Conservation (phyloP, 2,888 invertebrate genomes). For the Pyrocoelia pectoralis region DNA sequence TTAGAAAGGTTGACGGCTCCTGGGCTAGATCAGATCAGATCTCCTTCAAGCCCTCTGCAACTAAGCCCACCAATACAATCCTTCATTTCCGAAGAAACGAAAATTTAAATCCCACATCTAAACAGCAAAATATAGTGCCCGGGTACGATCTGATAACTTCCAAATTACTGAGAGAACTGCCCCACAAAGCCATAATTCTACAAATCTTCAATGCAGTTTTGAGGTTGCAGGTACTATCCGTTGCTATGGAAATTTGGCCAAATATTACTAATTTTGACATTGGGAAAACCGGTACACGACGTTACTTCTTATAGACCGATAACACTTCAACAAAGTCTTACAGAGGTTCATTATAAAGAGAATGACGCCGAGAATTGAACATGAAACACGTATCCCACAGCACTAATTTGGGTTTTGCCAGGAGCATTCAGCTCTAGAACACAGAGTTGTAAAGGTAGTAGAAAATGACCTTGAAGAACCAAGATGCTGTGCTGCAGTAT, state of each 20-base stretch:
- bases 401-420: not conserved
- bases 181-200: constrained; percentile 3
- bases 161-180: not conserved
- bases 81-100: constrained; percentile 14
- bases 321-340: no score
- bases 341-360: no score
- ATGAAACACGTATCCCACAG: not conserved
- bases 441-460: not conserved
- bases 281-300: no score
- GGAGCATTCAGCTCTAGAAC: not conserved
- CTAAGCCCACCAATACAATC: constrained; percentile 16
- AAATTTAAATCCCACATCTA: constrained; percentile 13
- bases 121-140: constrained; percentile 15
- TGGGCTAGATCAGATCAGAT: constrained; percentile 8
- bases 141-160: constrained; percentile 10
- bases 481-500: constrained; percentile 7
- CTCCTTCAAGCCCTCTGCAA: no score
- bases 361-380: not conserved
- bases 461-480: constrained; percentile 16
- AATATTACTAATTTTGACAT: not conserved
- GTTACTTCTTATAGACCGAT: no score
- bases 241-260: constrained; percentile 14
- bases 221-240: constrained; percentile 18
- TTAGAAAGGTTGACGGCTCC: constrained; percentile 5
- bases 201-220: constrained; percentile 13